Evolutionary conservation across 1,140 invertebrate genomes (phyloP).

Genomic region (Zaprionus ornatus): DNA sequence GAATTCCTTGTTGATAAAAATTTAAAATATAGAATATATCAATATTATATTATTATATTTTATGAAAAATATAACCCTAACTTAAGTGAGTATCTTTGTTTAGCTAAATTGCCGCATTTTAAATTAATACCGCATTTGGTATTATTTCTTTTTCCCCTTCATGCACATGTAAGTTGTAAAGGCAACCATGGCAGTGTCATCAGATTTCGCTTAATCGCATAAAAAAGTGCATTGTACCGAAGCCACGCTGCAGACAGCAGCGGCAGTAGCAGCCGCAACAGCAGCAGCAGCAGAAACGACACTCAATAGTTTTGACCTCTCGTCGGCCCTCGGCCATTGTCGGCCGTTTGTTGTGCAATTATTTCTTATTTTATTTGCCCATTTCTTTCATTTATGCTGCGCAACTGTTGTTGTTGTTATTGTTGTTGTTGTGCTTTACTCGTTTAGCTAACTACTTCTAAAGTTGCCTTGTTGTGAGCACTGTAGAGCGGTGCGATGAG

Average conservation of each 20-base stretch:
- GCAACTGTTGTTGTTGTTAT: conserved; percentile 1
- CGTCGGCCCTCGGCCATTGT: conserved; percentile 36
- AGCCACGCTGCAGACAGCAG: conserved; percentile 16
- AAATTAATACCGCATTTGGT: not conserved
- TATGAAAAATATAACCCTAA: no score
- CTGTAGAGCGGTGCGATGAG: not conserved
- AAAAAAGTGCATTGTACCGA: conserved; percentile 69
- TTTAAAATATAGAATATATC: no score
- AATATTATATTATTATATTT: no score
- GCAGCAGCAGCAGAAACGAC: conserved; percentile 48
- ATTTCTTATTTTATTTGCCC: conserved; percentile 62
- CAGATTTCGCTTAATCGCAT: conserved; percentile 78
- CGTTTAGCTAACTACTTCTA: conserved; percentile 47
- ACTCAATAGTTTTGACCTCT: conserved; percentile 70
- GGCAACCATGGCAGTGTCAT: conserved; percentile 46
- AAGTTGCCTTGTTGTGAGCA: conserved; percentile 49
- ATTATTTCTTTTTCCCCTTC: not conserved
- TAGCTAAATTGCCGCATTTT: not conserved
- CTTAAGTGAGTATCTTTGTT: not conserved
- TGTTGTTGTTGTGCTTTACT: conserved; percentile 38
- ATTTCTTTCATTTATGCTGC: conserved; percentile 40
- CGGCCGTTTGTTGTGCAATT: conserved; percentile 73
- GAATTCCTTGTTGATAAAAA: no score
- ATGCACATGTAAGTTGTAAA: conserved; percentile 12
- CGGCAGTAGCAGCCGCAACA: conserved; percentile 23